phyloP scores from a whole-genome alignment of 2,888 invertebrate genomes.

The Limnephilus lunatus region DNA sequence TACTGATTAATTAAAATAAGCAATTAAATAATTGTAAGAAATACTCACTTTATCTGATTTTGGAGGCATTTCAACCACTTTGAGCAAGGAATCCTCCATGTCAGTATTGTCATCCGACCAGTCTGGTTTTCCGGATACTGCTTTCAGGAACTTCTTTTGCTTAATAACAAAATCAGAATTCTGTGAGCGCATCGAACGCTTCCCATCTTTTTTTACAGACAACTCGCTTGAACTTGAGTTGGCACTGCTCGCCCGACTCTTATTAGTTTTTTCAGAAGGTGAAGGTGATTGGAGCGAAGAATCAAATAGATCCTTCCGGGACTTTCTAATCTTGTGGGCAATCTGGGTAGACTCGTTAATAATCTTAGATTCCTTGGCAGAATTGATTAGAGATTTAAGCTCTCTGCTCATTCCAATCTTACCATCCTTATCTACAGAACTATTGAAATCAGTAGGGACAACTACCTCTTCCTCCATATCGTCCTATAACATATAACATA shows the following conservation, averaged over 20 bases:
- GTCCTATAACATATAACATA: conserved; percentile 28
- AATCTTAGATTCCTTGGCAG: conserved; percentile 83
- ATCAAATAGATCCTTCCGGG: conserved; percentile 73
- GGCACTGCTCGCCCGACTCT: conserved; percentile 71
- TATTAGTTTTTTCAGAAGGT: conserved; percentile 71
- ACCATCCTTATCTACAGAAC: conserved; percentile 65
- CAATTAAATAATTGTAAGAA: neutral
- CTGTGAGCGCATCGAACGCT: conserved; percentile 79
- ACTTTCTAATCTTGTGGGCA: conserved; percentile 75
- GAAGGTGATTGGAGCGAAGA: conserved; percentile 74
- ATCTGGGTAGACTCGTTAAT: conserved; percentile 78
- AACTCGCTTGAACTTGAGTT: conserved; percentile 73
- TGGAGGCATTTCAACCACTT: neutral
- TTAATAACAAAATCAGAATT: conserved; percentile 81
- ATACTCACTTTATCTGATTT: conserved; percentile 34
- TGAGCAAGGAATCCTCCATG: conserved; percentile 14
- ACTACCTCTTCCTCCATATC: conserved; percentile 51
- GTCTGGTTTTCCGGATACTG: conserved; percentile 72
- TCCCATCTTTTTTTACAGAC: conserved; percentile 69
- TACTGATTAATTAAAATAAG: neutral
- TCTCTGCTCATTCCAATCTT: conserved; percentile 74
- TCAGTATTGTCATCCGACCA: conserved; percentile 12
- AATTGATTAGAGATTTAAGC: conserved; percentile 80
- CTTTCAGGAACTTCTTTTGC: conserved; percentile 79
- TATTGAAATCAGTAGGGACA: conserved; percentile 60